Conservation (phyloP, 2,888 invertebrate species). For the Chrysolina oricalcia region DNA sequence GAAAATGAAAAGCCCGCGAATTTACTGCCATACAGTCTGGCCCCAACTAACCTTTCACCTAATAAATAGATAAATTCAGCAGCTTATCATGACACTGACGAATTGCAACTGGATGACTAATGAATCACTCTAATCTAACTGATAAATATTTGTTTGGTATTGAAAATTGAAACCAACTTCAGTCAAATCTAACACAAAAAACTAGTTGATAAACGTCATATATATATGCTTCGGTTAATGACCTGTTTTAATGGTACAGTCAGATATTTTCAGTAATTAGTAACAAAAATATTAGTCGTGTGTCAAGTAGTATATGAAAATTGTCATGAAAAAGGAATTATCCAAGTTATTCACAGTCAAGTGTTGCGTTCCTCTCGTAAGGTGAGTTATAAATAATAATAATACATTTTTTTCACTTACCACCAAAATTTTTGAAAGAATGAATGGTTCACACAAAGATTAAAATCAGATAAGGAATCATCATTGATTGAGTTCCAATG, state of each 20-base stretch:
- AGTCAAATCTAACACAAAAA: neutral
- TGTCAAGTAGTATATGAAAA: neutral
- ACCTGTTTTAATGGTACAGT: neutral
- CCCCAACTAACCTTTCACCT: neutral
- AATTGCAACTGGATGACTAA: neutral
- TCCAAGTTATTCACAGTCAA: neutral
- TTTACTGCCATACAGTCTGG: neutral
- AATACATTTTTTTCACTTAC: neutral
- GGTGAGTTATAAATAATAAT: neutral
- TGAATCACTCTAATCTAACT: neutral
- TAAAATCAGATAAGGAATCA: too few species aligned
- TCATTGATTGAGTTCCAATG: too few species aligned
- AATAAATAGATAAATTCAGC: neutral
- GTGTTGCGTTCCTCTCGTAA: neutral
- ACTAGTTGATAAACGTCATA: neutral
- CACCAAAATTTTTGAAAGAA: neutral
- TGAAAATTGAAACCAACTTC: neutral
- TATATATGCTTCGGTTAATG: slow-evolving; percentile 1
- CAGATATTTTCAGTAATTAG: slow-evolving; percentile 1
- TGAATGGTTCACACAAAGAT: too few species aligned
- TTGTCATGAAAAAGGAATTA: neutral
- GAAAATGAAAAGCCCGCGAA: neutral
- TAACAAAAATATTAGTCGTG: neutral
- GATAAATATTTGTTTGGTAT: neutral
- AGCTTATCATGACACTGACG: slow-evolving; percentile 3